Evolutionary conservation across 2,797 vertebrate genomes (phyloP).

Genomic region (Eulemur rubriventer): DNA sequence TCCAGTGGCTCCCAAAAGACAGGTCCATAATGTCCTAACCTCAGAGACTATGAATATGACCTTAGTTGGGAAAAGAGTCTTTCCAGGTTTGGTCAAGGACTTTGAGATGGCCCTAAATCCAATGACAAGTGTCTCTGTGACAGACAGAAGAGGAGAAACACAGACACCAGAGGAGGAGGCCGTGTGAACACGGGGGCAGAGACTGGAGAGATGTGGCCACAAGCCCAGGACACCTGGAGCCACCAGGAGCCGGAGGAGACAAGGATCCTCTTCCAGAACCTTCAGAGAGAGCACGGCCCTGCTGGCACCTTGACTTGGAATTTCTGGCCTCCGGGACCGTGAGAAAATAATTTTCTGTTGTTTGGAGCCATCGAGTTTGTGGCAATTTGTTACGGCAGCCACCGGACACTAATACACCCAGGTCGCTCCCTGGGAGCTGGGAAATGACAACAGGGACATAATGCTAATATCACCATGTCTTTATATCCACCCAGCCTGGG

Average conservation of each 20-base stretch:
- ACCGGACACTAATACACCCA: neutral
- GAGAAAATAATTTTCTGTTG: neutral
- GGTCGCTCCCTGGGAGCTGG: neutral
- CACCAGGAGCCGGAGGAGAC: neutral
- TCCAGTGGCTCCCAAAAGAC: too few species aligned
- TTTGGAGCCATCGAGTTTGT: neutral
- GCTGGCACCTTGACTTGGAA: too few species aligned
- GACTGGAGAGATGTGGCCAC: fast-evolving
- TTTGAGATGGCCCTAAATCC: neutral
- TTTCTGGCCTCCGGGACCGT: neutral
- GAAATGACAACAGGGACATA: neutral
- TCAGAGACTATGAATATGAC: neutral
- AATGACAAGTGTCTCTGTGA: too few species aligned
- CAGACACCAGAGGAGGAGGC: neutral
- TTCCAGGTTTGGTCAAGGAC: neutral
- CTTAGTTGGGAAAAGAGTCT: neutral
- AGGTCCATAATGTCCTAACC: neutral
- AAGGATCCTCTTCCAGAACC: neutral
- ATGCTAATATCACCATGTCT: fast-evolving
- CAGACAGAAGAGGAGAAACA: neutral
- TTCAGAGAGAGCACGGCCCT: neutral
- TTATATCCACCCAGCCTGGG: neutral
- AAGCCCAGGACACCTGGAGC: neutral
- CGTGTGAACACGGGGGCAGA: fast-evolving
- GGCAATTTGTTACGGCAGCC: neutral